Conservation (phyloP, 2,888 invertebrate species). For the Eupithecia subfuscata region DNA sequence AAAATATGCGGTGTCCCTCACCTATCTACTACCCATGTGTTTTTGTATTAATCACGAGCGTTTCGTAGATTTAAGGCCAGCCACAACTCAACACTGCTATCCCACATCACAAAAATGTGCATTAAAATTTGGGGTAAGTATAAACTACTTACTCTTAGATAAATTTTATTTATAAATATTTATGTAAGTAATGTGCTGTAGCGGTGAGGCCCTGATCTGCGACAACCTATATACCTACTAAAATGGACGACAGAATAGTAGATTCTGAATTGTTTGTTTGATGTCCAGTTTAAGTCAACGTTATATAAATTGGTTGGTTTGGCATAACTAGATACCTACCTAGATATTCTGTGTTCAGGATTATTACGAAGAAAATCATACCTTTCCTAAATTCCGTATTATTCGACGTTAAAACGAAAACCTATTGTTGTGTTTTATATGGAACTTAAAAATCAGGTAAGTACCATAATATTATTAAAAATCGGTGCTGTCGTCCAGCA, state of each 20-base stretch:
- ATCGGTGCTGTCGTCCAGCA: no score
- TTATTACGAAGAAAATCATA: background rate
- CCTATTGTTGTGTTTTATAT: background rate
- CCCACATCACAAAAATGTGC: no score
- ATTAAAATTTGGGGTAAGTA: no score
- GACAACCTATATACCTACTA: no score
- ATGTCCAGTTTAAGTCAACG: background rate
- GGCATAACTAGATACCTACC: no score
- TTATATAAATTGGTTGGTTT: background rate
- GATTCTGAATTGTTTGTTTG: background rate
- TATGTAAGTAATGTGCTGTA: no score
- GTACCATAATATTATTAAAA: background rate
- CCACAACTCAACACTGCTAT: no score
- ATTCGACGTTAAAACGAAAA: background rate
- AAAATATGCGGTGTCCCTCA: constrained; percentile 12
- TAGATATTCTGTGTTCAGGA: background rate
- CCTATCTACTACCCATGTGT: background rate
- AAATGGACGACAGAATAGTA: no score
- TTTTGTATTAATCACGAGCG: background rate
- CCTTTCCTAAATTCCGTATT: background rate
- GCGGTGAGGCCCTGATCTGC: no score
- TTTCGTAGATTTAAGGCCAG: background rate
- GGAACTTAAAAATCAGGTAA: no score
- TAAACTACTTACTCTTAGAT: no score
- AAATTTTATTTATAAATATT: no score